Conservation (phyloP, 1,140 invertebrate species). For the Battus philenor region DNA sequence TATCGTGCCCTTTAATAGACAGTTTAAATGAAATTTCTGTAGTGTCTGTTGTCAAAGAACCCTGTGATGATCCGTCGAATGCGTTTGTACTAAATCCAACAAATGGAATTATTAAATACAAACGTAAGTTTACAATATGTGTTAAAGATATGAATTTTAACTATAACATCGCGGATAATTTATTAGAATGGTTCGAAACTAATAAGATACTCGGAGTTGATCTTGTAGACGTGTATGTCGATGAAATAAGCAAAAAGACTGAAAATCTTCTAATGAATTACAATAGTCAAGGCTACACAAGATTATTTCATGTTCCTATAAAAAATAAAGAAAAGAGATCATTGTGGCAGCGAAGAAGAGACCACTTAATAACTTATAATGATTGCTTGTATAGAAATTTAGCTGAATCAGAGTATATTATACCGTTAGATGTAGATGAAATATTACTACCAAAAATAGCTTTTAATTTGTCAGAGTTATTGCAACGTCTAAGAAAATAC, state of each 20-base stretch:
- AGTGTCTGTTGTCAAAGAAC: slow-evolving; percentile 62
- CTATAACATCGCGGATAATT: slow-evolving; percentile 77
- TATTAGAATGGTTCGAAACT: slow-evolving; percentile 83
- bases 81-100: slow-evolving; percentile 43
- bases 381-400: slow-evolving; percentile 83
- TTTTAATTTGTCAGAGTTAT: slow-evolving; percentile 76
- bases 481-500: slow-evolving; percentile 46
- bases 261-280: slow-evolving; percentile 77
- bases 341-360: slow-evolving; percentile 82
- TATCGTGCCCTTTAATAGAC: slow-evolving; percentile 63
- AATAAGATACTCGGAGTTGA: slow-evolving; percentile 81
- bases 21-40: slow-evolving; percentile 37
- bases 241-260: slow-evolving; percentile 76
- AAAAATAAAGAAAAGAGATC: slow-evolving; percentile 68
- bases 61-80: slow-evolving; percentile 61
- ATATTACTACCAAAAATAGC: slow-evolving; percentile 79
- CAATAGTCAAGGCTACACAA: slow-evolving; percentile 71
- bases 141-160: slow-evolving; percentile 83
- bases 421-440: slow-evolving; percentile 85
- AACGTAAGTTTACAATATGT: slow-evolving; percentile 79
- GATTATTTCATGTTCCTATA: slow-evolving; percentile 76
- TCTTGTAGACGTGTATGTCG: slow-evolving; percentile 80
- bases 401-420: slow-evolving; percentile 78
- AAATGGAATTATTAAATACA: slow-evolving; percentile 23
- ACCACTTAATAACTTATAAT: slow-evolving; percentile 85